phyloP scores from a whole-genome alignment of 2,113 vertebrate genomes.

The Phoenicopterus ruber region DNA sequence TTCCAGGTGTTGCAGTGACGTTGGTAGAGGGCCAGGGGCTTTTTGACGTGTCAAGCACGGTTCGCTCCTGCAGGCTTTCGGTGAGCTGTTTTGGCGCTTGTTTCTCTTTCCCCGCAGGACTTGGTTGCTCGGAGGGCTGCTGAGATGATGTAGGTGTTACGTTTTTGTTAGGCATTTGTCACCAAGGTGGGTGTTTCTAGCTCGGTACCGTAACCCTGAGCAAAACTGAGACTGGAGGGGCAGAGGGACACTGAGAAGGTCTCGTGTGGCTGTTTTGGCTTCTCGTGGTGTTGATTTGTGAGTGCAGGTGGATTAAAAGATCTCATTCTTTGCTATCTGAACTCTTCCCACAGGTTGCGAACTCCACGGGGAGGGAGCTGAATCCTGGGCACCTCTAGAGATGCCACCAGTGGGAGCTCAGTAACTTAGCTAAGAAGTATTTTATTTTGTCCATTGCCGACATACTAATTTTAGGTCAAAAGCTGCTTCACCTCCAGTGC shows the following conservation, averaged over 20 bases:
- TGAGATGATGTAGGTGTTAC: background rate
- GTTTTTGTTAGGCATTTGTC: fast-evolving
- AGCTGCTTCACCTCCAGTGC: background rate
- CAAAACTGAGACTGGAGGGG: background rate
- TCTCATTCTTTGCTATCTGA: background rate
- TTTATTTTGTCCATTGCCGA: background rate
- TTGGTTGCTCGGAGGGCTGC: background rate
- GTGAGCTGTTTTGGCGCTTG: background rate
- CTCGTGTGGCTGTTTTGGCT: background rate
- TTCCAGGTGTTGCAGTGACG: background rate
- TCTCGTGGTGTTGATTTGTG: background rate
- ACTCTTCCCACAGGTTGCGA: background rate
- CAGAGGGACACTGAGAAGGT: background rate
- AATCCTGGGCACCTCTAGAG: background rate
- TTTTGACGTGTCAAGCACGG: background rate
- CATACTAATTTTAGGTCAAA: background rate
- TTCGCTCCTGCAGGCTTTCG: background rate
- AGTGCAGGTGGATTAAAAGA: background rate
- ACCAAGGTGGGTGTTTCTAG: background rate
- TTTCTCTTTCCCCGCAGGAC: background rate
- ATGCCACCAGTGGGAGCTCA: fast-evolving
- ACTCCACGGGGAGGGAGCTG: background rate
- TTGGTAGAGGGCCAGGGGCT: background rate
- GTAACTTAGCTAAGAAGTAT: no score
- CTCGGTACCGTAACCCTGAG: fast-evolving